phyloP scores from a whole-genome alignment of 1,140 invertebrate species.

The Diachasma alloeum region DNA sequence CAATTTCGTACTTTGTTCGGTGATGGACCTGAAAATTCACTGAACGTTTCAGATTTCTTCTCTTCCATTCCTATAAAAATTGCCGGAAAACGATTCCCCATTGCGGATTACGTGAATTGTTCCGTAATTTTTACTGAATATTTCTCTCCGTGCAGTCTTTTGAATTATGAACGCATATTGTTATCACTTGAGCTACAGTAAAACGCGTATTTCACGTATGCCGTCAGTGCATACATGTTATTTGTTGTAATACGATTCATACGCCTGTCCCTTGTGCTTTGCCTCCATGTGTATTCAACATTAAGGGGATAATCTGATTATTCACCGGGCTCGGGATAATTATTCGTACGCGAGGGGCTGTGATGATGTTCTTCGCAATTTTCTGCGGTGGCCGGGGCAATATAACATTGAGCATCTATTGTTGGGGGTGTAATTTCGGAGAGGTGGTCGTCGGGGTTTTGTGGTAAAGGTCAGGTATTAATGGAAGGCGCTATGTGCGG shows the following conservation, averaged over 20 bases:
- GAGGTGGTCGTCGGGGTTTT: too few species aligned
- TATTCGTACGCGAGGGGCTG: neutral
- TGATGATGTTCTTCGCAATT: neutral
- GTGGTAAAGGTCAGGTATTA: too few species aligned
- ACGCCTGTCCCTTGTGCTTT: neutral
- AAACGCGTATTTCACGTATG: neutral
- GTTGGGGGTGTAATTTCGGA: too few species aligned
- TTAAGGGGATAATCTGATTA: constrained; percentile 21
- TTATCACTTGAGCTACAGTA: neutral
- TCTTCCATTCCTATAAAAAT: too few species aligned
- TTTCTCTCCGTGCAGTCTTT: too few species aligned
- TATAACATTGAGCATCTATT: neutral
- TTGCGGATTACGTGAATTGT: too few species aligned
- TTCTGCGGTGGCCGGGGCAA: neutral
- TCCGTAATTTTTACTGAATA: too few species aligned
- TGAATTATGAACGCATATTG: neutral
- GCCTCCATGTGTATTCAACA: neutral
- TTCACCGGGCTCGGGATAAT: constrained; percentile 1
- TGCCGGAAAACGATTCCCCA: too few species aligned
- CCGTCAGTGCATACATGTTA: neutral
- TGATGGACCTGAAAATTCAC: too few species aligned
- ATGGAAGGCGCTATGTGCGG: too few species aligned
- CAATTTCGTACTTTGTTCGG: too few species aligned
- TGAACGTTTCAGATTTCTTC: too few species aligned
- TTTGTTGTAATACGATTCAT: neutral